Evolutionary conservation across 2,113 vertebrate species (phyloP).

Genomic region (Azemiops feae): DNA sequence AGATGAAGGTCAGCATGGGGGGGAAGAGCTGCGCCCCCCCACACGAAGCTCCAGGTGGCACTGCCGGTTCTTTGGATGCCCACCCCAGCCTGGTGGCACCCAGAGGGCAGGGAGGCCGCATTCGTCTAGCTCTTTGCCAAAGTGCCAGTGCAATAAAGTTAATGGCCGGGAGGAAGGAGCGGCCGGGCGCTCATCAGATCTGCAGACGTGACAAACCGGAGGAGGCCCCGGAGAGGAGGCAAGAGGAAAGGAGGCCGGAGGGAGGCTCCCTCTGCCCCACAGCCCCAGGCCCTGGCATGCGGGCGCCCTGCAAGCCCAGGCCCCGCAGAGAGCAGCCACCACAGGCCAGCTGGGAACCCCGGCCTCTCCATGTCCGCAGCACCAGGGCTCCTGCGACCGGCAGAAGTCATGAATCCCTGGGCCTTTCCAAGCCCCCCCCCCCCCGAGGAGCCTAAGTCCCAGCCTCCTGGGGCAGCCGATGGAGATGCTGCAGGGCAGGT

Average conservation of each 20-base stretch:
- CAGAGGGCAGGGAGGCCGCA: background rate
- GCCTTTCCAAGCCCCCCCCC: background rate
- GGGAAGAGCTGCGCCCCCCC: background rate
- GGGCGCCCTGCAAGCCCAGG: background rate
- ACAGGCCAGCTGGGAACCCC: background rate
- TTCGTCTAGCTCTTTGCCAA: background rate
- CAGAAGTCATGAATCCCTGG: background rate
- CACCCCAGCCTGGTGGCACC: background rate
- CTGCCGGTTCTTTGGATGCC: background rate
- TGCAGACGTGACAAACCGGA: background rate
- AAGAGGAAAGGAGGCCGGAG: background rate
- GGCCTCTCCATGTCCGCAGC: background rate
- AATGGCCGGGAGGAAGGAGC: background rate
- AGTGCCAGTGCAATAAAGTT: background rate
- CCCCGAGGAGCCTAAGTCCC: background rate
- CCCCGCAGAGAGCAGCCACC: background rate
- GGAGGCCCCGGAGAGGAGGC: too few species aligned
- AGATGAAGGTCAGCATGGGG: background rate
- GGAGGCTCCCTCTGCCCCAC: background rate
- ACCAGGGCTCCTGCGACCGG: background rate
- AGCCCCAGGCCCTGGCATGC: background rate
- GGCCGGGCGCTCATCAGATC: background rate
- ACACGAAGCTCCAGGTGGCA: background rate
- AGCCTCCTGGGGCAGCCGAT: background rate
- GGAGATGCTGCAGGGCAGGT: background rate